Evolutionary conservation across 2,888 invertebrate genomes (phyloP).

Genomic region (Drosophila flavopinicola): DNA sequence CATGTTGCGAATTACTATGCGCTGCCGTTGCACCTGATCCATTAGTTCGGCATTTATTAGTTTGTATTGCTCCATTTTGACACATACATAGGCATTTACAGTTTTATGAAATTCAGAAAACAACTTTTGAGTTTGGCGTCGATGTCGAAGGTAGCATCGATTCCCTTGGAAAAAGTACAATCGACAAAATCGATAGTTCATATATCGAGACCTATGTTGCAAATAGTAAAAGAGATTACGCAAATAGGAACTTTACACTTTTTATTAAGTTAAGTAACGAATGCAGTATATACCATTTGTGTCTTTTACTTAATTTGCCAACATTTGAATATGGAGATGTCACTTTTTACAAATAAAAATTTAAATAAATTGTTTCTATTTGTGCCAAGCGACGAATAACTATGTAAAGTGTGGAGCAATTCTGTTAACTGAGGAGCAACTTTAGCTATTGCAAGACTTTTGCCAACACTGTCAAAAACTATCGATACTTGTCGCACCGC

Average conservation of each 20-base stretch:
- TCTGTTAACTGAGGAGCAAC: background rate
- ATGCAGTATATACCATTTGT: too few species aligned
- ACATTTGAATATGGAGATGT: too few species aligned
- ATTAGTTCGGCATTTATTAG: conserved; percentile 26
- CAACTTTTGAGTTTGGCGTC: conserved; percentile 47
- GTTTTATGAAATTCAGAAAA: background rate
- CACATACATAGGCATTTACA: background rate
- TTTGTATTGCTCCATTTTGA: conserved; percentile 49
- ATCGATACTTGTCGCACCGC: conserved; percentile 15
- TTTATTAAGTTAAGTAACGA: too few species aligned
- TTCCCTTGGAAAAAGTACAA: too few species aligned
- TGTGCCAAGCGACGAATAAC: too few species aligned
- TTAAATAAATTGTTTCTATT: too few species aligned
- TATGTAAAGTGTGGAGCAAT: background rate
- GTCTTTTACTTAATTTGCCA: too few species aligned
- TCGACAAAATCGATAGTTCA: conserved; percentile 1
- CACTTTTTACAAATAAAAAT: too few species aligned
- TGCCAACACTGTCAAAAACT: background rate
- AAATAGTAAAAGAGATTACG: too few species aligned
- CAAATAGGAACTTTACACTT: too few species aligned
- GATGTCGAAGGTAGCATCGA: conserved; percentile 20
- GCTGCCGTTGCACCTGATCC: conserved; percentile 39
- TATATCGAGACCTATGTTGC: too few species aligned
- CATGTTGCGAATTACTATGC: conserved; percentile 22
- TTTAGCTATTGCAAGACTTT: background rate